A percentile compares a stretch with the other conserved stretches of the same genome.
phyloP scores from a whole-genome alignment of 1,140 invertebrate species.

The Trachymyrmex septentrionalis region DNA sequence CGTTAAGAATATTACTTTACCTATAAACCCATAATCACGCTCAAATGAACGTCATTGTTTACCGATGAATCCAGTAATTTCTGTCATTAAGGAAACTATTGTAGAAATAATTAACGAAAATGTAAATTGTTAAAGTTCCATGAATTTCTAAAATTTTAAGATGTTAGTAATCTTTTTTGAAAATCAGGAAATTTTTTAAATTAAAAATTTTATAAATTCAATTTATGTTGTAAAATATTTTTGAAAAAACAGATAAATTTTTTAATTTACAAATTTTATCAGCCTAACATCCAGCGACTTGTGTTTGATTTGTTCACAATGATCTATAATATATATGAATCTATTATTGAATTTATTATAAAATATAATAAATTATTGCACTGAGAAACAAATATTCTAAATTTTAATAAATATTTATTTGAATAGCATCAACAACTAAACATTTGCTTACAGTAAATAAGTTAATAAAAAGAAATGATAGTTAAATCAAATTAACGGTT shows the following conservation, averaged over 20 bases:
- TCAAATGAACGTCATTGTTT: conserved; percentile 76
- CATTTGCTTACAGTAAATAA: too few relatives aligned
- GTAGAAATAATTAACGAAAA: not conserved
- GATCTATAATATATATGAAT: too few relatives aligned
- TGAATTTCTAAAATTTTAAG: too few relatives aligned
- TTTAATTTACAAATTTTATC: not conserved
- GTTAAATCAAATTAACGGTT: too few relatives aligned
- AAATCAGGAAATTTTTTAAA: not conserved
- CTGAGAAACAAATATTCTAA: too few relatives aligned
- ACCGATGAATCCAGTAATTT: conserved; percentile 65
- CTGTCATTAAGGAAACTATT: conserved; percentile 62
- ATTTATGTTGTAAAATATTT: not conserved
- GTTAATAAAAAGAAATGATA: too few relatives aligned
- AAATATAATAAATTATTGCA: too few relatives aligned
- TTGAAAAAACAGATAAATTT: not conserved
- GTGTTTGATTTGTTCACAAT: too few relatives aligned
- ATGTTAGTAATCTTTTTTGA: not conserved
- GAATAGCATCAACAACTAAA: too few relatives aligned
- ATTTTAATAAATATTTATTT: too few relatives aligned
- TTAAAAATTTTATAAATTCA: conserved; percentile 7
- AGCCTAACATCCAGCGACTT: not conserved
- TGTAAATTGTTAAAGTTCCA: not conserved
- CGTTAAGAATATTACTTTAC: conserved; percentile 85
- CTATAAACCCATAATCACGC: conserved; percentile 79
- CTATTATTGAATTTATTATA: too few relatives aligned